phyloP scores from a whole-genome alignment of 2,888 invertebrate genomes.

The Philereme vetulata region DNA sequence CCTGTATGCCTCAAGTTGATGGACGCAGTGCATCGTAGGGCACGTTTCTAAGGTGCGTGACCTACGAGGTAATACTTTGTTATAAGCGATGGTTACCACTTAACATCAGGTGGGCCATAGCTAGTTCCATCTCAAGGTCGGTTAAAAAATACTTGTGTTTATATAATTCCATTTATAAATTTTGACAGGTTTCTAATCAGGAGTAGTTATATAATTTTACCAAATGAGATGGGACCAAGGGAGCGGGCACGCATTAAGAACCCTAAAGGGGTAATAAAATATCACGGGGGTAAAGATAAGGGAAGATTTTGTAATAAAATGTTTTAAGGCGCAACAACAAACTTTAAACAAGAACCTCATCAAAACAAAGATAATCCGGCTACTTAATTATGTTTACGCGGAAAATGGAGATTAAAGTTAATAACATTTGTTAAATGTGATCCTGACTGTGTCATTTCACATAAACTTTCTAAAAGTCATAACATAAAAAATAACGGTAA shows the following conservation, averaged over 20 bases:
- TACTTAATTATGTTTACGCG: constrained; percentile 17
- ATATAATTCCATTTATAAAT: background rate
- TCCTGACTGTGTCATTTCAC: background rate
- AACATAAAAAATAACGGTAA: background rate
- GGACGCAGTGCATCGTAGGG: no score
- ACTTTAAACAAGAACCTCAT: constrained; percentile 17
- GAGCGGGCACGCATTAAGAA: constrained; percentile 2
- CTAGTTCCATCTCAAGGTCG: no score
- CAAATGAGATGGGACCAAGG: background rate
- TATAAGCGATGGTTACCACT: no score
- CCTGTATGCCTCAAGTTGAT: no score
- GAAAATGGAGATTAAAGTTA: constrained; percentile 8
- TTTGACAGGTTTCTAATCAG: background rate
- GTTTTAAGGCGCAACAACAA: constrained; percentile 21
- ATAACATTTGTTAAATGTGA: constrained; percentile 2
- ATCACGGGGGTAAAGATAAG: constrained; percentile 10
- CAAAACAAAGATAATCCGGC: constrained; percentile 20
- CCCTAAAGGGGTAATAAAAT: constrained; percentile 2
- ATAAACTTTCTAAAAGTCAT: background rate
- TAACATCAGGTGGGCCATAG: no score
- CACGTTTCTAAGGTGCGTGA: no score
- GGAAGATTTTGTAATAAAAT: constrained; percentile 25
- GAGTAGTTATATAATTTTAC: no score
- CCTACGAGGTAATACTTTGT: no score
- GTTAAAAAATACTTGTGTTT: background rate